Evolutionary conservation across 2,797 vertebrate genomes (phyloP).

Genomic region (Orestias chungarensis): DNA sequence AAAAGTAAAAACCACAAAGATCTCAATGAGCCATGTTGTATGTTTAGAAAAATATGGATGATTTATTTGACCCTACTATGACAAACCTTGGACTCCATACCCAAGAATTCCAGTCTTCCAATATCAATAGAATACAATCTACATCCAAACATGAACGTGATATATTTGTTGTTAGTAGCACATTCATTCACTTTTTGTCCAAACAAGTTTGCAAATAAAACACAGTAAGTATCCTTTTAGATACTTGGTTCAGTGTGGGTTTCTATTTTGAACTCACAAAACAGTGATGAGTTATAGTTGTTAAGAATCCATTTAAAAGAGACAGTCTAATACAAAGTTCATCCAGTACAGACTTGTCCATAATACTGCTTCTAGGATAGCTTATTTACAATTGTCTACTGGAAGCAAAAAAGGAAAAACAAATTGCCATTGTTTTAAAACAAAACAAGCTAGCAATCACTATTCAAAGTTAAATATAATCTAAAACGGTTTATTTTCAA

Average conservation of each 20-base stretch:
- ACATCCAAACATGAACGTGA: conserved; percentile 80
- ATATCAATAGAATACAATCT: conserved; percentile 79
- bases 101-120: conserved; percentile 62
- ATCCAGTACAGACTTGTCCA: conserved; percentile 78
- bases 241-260: conserved; percentile 82
- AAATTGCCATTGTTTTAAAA: conserved; percentile 71
- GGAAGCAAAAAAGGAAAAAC: conserved; percentile 69
- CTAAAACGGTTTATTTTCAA: conserved; percentile 56
- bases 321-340: conserved; percentile 81
- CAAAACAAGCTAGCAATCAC: conserved; percentile 78
- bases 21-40: conserved; percentile 38
- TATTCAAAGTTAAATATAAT: conserved; percentile 65
- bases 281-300: conserved; percentile 75
- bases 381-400: conserved; percentile 85
- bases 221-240: conserved; percentile 76
- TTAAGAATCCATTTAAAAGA: conserved; percentile 77
- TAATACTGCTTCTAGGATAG: conserved; percentile 79
- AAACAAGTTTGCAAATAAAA: conserved; percentile 76
- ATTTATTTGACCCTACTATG: conserved; percentile 83
- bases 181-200: conserved; percentile 75
- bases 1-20: conserved; percentile 43
- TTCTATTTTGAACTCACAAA: conserved; percentile 80
- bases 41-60: conserved; percentile 85
- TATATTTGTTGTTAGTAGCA: conserved; percentile 68
- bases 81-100: conserved; percentile 77